These are phyloP conservation scores for Chaetodon auriga DNA, from an alignment of 2,113 vertebrate species.

Conservation along the genomic window DNA sequence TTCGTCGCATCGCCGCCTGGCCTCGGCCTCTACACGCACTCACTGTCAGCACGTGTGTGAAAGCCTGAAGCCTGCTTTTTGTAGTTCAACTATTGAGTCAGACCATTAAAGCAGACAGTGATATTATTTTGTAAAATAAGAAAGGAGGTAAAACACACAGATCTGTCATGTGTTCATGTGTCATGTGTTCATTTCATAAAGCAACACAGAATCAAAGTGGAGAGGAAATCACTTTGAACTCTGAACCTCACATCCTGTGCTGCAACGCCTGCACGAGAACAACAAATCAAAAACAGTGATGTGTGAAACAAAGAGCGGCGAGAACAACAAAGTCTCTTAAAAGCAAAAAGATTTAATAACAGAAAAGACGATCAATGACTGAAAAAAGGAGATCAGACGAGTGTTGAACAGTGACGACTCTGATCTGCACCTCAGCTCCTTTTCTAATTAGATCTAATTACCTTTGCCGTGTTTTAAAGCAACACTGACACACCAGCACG, in stretches of 20 bases:
- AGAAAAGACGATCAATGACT: conserved; percentile 48
- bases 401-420: not conserved
- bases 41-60: not conserved
- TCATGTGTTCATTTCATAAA: conserved; percentile 32
- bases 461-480: not conserved
- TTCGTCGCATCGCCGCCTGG: too few relatives aligned
- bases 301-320: conserved; percentile 38
- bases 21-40: not conserved
- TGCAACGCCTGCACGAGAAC: conserved; percentile 20
- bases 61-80: not conserved
- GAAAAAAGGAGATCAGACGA: conserved; percentile 34
- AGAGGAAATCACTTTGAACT: conserved; percentile 66
- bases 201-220: conserved; percentile 21
- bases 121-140: conserved; percentile 20
- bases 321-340: conserved; percentile 54
- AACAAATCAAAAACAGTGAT: conserved; percentile 59
- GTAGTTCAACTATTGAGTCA: conserved; percentile 28
- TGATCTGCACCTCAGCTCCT: not conserved
- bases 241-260: conserved; percentile 24
- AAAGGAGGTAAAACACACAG: not conserved
- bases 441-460: not conserved
- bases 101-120: conserved; percentile 3
- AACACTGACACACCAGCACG: not conserved
- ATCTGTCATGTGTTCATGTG: conserved; percentile 48
- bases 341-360: conserved; percentile 43